phyloP scores from a whole-genome alignment of 1,140 invertebrate species.

The Diachasma alloeum region DNA sequence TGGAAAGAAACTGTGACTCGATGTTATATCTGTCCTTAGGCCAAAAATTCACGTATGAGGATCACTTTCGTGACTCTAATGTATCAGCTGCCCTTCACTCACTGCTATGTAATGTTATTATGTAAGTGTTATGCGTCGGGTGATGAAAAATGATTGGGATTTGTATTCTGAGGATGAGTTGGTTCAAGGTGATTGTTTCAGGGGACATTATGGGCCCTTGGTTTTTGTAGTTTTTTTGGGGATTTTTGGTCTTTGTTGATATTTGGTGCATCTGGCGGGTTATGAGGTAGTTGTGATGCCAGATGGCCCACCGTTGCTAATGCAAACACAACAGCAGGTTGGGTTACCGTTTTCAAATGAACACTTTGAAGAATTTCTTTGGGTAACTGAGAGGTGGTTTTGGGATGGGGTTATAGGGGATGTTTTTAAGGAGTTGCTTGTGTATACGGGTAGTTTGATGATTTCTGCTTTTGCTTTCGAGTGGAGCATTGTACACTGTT shows the following conservation, averaged over 20 bases:
- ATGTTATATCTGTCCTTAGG: not conserved
- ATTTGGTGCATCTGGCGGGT: too few relatives aligned
- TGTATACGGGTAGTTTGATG: too few relatives aligned
- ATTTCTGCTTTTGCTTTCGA: too few relatives aligned
- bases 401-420: too few relatives aligned
- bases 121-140: not conserved
- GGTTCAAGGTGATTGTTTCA: not conserved
- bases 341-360: too few relatives aligned
- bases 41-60: not conserved
- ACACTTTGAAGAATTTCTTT: too few relatives aligned
- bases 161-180: not conserved
- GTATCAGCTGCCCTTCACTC: constrained; percentile 14
- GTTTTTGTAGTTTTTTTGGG: not conserved
- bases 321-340: too few relatives aligned
- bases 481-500: too few relatives aligned
- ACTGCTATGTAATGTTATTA: not conserved
- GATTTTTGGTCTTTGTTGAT: not conserved
- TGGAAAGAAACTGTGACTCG: not conserved
- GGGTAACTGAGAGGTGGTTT: too few relatives aligned
- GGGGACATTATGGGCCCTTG: not conserved
- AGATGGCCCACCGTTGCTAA: too few relatives aligned
- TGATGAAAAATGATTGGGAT: not conserved
- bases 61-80: not conserved
- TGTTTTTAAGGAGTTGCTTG: too few relatives aligned
- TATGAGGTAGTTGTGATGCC: too few relatives aligned